Conservation (phyloP, 2,797 vertebrate genomes). For the Knipowitschia caucasica region DNA sequence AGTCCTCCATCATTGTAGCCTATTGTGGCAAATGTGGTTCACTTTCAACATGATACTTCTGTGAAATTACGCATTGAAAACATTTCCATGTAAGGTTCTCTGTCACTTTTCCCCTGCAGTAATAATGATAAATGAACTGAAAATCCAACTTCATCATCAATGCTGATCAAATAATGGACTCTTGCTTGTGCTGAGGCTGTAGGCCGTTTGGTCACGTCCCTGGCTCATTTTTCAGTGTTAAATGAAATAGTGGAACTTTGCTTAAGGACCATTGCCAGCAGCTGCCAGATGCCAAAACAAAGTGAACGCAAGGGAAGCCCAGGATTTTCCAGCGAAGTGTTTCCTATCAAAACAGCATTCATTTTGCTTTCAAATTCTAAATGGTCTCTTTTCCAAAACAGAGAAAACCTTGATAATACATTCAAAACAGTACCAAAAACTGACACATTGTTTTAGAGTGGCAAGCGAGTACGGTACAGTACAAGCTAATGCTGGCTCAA, state of each 20-base stretch:
- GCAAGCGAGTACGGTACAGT: slow-evolving; percentile 54
- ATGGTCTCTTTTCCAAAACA: slow-evolving; percentile 21
- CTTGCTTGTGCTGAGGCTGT: slow-evolving; percentile 16
- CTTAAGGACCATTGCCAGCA: slow-evolving; percentile 32
- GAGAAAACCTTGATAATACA: slow-evolving; percentile 19
- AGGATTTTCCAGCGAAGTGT: slow-evolving; percentile 58
- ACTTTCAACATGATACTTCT: neutral
- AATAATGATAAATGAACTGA: slow-evolving; percentile 31
- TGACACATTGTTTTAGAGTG: slow-evolving; percentile 37
- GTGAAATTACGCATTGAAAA: neutral
- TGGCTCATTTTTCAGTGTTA: slow-evolving; percentile 48
- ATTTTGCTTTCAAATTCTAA: slow-evolving; percentile 57
- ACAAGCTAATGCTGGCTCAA: slow-evolving; percentile 41
- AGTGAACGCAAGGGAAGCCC: slow-evolving; percentile 62
- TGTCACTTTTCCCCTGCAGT: slow-evolving; percentile 9
- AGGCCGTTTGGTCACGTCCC: slow-evolving; percentile 42
- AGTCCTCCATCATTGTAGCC: too few species aligned
- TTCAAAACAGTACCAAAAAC: slow-evolving; percentile 53
- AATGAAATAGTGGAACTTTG: slow-evolving; percentile 72
- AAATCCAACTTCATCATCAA: slow-evolving; percentile 15
- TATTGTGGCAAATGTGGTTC: neutral
- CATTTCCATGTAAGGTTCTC: slow-evolving; percentile 20
- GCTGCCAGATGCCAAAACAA: slow-evolving; percentile 44
- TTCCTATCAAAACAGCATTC: slow-evolving; percentile 62
- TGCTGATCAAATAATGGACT: slow-evolving; percentile 25